Percentiles rank a stretch among this genome's conserved stretches.
Evolutionary conservation across 2,113 vertebrate genomes (phyloP).

Genomic region (Colaptes auratus): DNA sequence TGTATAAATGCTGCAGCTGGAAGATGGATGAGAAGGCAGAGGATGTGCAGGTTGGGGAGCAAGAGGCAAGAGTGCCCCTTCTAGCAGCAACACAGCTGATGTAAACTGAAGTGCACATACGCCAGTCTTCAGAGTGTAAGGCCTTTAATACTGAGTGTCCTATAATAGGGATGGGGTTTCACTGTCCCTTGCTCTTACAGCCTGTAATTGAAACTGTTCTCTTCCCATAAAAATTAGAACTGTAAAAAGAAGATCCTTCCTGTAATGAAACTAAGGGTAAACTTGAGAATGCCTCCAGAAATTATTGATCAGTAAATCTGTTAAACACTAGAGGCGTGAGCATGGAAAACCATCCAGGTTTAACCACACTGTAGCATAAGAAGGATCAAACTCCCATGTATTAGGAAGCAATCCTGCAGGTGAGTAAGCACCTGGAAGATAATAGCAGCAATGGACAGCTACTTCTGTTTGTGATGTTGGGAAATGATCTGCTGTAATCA

Average conservation of each 20-base stretch:
- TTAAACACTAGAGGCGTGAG: not conserved
- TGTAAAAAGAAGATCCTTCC: not conserved
- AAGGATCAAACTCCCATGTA: not conserved
- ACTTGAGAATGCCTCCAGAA: not conserved
- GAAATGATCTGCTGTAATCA: not conserved
- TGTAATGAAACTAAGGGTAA: not conserved
- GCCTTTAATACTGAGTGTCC: not conserved
- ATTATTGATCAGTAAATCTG: not conserved
- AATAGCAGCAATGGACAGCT: not conserved
- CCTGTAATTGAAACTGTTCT: not conserved
- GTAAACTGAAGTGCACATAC: not conserved
- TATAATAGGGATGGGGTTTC: not conserved
- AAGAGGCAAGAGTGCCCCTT: not conserved
- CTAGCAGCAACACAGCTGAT: not conserved
- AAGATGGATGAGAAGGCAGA: not conserved
- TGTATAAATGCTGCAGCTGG: not conserved
- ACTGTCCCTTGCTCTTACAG: not conserved
- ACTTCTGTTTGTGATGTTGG: not conserved
- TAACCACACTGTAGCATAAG: not conserved
- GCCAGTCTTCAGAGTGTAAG: not conserved
- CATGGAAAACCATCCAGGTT: not conserved
- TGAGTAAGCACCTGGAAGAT: not conserved
- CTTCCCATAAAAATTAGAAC: not conserved
- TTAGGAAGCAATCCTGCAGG: not conserved
- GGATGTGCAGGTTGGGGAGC: not conserved